Percentiles rank a stretch among this genome's conserved stretches.
These are phyloP conservation scores for Mugil cephalus DNA, from an alignment of 2,113 vertebrate species.

Conservation along the genomic window DNA sequence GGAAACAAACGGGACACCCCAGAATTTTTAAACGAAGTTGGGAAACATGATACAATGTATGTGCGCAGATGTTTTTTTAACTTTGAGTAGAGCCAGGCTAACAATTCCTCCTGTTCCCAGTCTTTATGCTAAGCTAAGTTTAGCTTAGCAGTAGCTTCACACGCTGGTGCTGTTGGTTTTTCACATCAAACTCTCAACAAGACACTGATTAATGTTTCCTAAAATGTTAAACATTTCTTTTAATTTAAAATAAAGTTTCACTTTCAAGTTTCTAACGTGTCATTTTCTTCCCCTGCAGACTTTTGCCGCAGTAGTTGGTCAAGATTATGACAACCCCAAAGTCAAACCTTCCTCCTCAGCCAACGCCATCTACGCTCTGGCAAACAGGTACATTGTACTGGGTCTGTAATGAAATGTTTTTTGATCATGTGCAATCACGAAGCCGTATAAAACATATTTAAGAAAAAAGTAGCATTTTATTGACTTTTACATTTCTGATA, in stretches of 20 bases:
- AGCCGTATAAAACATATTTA: neutral
- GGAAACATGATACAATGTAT: too few species aligned
- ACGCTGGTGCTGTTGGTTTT: too few species aligned
- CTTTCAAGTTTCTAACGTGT: constrained; percentile 15
- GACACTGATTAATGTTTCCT: neutral
- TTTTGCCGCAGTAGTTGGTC: constrained; percentile 74
- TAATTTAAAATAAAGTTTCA: neutral
- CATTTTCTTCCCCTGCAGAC: constrained; percentile 80
- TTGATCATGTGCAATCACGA: neutral
- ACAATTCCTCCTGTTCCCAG: neutral
- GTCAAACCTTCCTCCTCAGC: constrained; percentile 94
- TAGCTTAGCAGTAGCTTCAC: too few species aligned
- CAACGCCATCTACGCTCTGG: constrained; percentile 94
- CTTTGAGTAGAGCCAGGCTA: neutral
- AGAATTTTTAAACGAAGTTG: too few species aligned
- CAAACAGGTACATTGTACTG: constrained; percentile 84
- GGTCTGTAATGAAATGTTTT: neutral
- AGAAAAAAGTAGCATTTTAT: neutral
- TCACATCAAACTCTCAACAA: neutral
- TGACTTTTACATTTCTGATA: neutral
- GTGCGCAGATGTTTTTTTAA: neutral
- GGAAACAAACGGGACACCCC: too few species aligned
- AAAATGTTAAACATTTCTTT: too few species aligned
- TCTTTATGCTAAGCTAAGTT: too few species aligned
- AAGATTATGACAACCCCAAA: constrained; percentile 92